Percentiles rank a stretch among this genome's conserved stretches.
phyloP scores from a whole-genome alignment of 2,888 invertebrate genomes.

The Leptothorax acervorum region DNA sequence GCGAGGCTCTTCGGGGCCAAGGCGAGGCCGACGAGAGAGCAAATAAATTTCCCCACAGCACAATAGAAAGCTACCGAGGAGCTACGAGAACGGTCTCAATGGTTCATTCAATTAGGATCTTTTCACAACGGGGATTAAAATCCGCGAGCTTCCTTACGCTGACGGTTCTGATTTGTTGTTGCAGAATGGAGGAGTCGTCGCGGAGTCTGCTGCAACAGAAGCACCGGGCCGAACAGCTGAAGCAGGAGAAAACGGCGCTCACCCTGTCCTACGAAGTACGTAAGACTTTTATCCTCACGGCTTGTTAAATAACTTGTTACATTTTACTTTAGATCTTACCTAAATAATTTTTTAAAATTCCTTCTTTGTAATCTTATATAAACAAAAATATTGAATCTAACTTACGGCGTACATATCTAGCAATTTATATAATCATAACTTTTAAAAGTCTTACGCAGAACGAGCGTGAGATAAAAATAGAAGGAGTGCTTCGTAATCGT shows the following conservation, averaged over 20 bases:
- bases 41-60: conserved; percentile 42
- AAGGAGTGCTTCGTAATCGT: neutral
- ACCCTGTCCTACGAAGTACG: conserved; percentile 91
- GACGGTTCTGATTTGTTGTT: conserved; percentile 78
- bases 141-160: conserved; percentile 54
- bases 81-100: conserved; percentile 30
- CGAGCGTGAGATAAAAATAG: neutral
- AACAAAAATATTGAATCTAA: neutral
- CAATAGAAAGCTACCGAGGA: conserved; percentile 40
- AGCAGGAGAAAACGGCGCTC: conserved; percentile 91
- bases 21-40: conserved; percentile 22
- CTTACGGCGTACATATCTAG: neutral
- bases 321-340: neutral
- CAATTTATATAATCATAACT: neutral
- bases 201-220: conserved; percentile 91
- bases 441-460: neutral
- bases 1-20: conserved; percentile 3
- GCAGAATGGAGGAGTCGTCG: conserved; percentile 93
- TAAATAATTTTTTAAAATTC: neutral
- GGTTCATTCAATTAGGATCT: conserved; percentile 67
- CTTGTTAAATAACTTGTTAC: conserved; percentile 12
- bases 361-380: neutral
- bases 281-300: neutral
- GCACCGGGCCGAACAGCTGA: conserved; percentile 91
- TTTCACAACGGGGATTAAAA: conserved; percentile 71